Percentiles rank a stretch among this genome's conserved stretches.
Conservation (phyloP, 2,113 vertebrate species). For the Prunella himalayana region DNA sequence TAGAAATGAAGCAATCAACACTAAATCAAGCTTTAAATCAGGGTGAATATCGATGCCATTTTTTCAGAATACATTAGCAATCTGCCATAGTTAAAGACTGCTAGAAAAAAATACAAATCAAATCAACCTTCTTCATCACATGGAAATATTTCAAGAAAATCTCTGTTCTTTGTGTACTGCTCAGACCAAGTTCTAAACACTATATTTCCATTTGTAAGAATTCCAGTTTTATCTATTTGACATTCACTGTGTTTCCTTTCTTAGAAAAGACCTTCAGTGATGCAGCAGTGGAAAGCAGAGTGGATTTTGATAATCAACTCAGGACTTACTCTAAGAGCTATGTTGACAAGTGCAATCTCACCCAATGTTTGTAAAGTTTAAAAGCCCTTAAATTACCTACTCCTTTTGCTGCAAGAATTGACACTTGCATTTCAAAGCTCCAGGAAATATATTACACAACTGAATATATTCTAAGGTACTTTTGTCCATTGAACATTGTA, state of each 20-base stretch:
- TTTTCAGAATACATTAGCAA: conserved; percentile 15
- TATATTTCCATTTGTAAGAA: not conserved
- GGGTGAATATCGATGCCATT: not conserved
- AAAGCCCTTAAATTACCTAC: conserved; percentile 8
- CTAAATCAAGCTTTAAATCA: conserved; percentile 42
- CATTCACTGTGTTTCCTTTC: not conserved
- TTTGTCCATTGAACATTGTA: not conserved
- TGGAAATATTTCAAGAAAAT: not conserved
- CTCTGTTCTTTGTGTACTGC: not conserved
- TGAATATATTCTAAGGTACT: not conserved
- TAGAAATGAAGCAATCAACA: conserved; percentile 15
- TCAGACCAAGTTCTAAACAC: not conserved
- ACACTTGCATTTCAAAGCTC: not conserved
- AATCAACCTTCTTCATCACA: not conserved
- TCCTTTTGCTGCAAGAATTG: not conserved
- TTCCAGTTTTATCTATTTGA: not conserved
- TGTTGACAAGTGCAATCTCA: not conserved
- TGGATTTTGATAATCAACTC: conserved; percentile 15
- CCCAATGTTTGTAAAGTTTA: not conserved
- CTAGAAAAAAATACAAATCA: not conserved
- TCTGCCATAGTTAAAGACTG: not conserved
- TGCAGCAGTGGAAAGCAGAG: not conserved
- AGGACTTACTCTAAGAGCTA: not conserved
- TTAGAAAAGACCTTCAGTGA: not conserved
- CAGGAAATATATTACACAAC: not conserved